Base-by-base conservation (phyloP, 2,113 vertebrate genomes). In the Ictalurus furcatus region DNA sequence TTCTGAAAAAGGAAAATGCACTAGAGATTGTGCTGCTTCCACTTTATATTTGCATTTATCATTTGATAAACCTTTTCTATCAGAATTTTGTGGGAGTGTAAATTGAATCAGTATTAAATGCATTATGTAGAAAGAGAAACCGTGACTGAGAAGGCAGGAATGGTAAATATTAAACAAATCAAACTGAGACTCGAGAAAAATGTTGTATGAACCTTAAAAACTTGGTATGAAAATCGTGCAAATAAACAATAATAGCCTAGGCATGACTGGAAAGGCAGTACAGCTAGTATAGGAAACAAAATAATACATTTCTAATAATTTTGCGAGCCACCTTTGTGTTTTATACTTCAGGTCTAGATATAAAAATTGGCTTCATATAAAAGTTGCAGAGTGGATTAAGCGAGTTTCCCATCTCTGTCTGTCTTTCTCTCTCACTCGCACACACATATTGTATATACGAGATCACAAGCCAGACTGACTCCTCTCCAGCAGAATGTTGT, bases 381-480 rank as follows among this genome's bases (percentile, higher is more conserved):
- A 80, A 28, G 37, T 21, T 30, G 6, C 0, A 14, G 25, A 52
- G 16, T 52, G 40, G 17, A 80, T 67, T 58, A 74, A 56, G 69
- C n/a, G 37, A 58, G 52, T 74, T 56, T 17, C 6, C 23, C n/a
- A 9, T 34, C 30, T 16, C 12, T 63, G 17, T 28, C 69, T 73
- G 14, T 17, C 69, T 19, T 17, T 21, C 16, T 1, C 71, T 3
- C 71, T 16, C 69, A 23, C 37, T 23, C 40, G 0, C 40, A 4
- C 40, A 44, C 65, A 40, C 67, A 65, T n/a, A 61, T 61, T 52
- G 44, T 3, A 28, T 28, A 59, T 54, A 58, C 69, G 14, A 25
- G 14, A 81, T 52, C 79, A 54, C 34, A 84, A 91, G 89, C 71
- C 91, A 90, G 87, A 91, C 87, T 87, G 87, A 80, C 91, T 91